phyloP scores from a whole-genome alignment of 2,113 vertebrate species.

The Rhodinocichla rosea region DNA sequence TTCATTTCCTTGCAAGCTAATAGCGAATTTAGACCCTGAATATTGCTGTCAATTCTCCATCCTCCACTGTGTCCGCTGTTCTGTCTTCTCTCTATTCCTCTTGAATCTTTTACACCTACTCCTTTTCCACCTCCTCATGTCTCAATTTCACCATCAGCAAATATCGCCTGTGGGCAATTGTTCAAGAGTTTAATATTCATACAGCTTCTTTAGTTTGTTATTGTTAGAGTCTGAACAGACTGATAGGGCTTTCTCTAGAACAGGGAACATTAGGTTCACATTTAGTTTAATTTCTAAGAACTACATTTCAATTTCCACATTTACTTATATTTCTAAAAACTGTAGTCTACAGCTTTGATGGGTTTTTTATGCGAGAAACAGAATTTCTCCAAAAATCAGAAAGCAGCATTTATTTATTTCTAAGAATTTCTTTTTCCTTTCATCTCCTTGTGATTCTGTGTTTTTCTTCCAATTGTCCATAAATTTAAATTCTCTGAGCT shows the following conservation, averaged over 20 bases:
- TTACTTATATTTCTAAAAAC: not conserved
- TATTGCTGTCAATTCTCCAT: not conserved
- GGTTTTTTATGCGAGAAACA: not conserved
- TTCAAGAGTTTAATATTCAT: not conserved
- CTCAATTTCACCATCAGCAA: not conserved
- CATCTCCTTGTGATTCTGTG: not conserved
- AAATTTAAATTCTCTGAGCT: not conserved
- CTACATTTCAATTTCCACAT: not conserved
- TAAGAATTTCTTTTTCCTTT: not conserved
- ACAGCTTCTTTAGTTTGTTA: not conserved
- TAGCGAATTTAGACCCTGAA: not conserved
- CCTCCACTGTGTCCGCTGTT: not conserved
- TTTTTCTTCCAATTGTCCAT: not conserved
- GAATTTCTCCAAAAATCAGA: not conserved
- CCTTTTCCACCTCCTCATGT: not conserved
- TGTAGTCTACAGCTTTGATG: not conserved
- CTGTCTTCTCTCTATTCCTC: not conserved
- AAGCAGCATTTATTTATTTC: not conserved
- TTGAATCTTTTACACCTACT: not conserved
- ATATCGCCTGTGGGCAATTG: not conserved
- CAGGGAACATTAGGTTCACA: not conserved
- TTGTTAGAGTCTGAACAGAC: not conserved
- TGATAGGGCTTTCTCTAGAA: not conserved
- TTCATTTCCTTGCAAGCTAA: slow-evolving; percentile 31
- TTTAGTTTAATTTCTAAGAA: not conserved